Evolutionary conservation across 2,113 vertebrate species (phyloP).

Genomic region (Halcyon malimbica): DNA sequence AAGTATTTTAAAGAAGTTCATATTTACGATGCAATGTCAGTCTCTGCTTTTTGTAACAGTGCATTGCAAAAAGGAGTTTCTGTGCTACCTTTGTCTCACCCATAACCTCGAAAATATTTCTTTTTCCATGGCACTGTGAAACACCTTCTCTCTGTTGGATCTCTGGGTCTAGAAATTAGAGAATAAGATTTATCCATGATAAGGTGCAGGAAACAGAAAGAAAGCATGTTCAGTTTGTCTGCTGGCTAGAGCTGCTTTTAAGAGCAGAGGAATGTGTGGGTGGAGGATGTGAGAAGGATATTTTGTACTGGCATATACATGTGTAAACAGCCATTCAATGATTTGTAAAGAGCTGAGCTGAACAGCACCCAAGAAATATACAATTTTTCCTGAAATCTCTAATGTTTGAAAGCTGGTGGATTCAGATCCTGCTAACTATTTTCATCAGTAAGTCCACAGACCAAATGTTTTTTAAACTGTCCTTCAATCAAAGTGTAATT

Average conservation of each 20-base stretch:
- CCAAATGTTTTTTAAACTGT: background rate
- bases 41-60: background rate
- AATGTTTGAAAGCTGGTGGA: background rate
- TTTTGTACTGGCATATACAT: constrained; percentile 3
- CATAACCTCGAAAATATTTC: background rate
- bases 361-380: background rate
- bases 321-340: constrained; percentile 1
- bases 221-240: background rate
- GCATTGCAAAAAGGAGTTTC: background rate
- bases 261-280: constrained; percentile 7
- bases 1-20: background rate
- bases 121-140: background rate
- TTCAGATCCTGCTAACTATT: background rate
- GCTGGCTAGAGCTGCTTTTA: background rate
- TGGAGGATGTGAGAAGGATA: constrained; percentile 13
- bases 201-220: background rate
- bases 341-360: background rate
- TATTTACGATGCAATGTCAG: background rate
- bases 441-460: background rate
- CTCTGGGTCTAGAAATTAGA: background rate
- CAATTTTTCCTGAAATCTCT: background rate
- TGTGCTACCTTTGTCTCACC: background rate
- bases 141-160: background rate
- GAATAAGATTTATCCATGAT: background rate
- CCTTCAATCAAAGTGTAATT: background rate